A percentile compares a stretch with the other conserved stretches of the same genome.
These are phyloP conservation scores for Styela plicata DNA, from an alignment of 23 tunicate species.

Conservation along the genomic window DNA sequence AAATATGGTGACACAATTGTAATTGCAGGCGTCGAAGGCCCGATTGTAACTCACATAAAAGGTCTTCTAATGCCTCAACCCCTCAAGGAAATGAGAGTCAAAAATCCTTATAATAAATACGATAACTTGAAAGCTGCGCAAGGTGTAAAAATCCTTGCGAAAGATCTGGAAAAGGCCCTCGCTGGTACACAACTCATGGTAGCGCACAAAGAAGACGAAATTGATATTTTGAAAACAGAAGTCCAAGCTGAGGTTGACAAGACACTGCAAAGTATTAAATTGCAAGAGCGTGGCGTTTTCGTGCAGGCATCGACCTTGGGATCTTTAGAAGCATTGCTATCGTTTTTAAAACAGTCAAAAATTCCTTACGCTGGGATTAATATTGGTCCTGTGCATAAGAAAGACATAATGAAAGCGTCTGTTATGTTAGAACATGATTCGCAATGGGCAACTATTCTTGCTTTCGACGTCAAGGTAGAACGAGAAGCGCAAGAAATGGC, in stretches of 20 bases:
- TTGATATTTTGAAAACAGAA: slow-evolving; percentile 68
- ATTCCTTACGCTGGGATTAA: slow-evolving; percentile 88
- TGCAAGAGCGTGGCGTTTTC: slow-evolving; percentile 85
- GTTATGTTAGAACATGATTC: slow-evolving; percentile 90
- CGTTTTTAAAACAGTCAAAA: slow-evolving; percentile 73
- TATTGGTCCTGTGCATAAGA: slow-evolving; percentile 90
- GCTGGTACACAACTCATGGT: slow-evolving; percentile 86
- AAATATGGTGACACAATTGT: slow-evolving; percentile 92
- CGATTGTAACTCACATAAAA: slow-evolving; percentile 87
- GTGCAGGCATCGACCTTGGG: slow-evolving; percentile 97
- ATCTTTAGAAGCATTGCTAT: slow-evolving; percentile 84
- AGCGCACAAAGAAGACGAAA: slow-evolving; percentile 79
- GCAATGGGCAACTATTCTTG: slow-evolving; percentile 94
- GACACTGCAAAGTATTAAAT: slow-evolving; percentile 63
- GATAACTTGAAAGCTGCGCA: slow-evolving; percentile 72
- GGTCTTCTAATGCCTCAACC: slow-evolving; percentile 87
- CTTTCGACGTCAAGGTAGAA: slow-evolving; percentile 93
- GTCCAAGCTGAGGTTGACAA: slow-evolving; percentile 72
- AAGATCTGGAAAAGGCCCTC: slow-evolving; percentile 90
- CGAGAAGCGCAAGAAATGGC: slow-evolving; percentile 97
- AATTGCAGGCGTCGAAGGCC: slow-evolving; percentile 80
- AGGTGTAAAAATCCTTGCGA: slow-evolving; percentile 88
- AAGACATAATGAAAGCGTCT: slow-evolving; percentile 90
- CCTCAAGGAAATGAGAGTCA: slow-evolving; percentile 74
- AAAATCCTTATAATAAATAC: slow-evolving; percentile 70